Evolutionary conservation across 1,140 invertebrate species (phyloP).

Genomic region (Diuraphis noxia): DNA sequence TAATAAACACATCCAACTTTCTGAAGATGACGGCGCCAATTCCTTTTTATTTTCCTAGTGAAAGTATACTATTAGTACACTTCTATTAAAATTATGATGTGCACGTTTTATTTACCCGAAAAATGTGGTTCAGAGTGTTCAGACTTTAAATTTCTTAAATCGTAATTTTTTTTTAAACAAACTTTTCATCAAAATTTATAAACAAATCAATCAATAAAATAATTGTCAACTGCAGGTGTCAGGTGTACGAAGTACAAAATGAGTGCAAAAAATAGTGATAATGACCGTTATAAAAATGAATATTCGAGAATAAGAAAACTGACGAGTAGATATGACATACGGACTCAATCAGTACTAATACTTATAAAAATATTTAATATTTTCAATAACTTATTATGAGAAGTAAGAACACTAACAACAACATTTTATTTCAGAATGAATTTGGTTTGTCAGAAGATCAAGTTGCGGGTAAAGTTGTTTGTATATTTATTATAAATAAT

Average conservation of each 20-base stretch:
- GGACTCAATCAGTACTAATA: slow-evolving; percentile 46
- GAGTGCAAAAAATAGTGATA: slow-evolving; percentile 11
- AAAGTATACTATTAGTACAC: neutral
- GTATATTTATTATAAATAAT: neutral
- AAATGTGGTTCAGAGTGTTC: neutral
- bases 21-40: neutral
- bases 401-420: neutral
- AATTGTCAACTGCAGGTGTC: too few relatives aligned
- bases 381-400: neutral
- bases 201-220: neutral
- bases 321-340: slow-evolving; percentile 47
- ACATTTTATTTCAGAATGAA: slow-evolving; percentile 70
- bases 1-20: slow-evolving; percentile 43
- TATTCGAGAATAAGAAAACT: slow-evolving; percentile 50
- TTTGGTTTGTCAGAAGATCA: slow-evolving; percentile 84
- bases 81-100: neutral
- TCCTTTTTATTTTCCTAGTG: neutral
- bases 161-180: too few relatives aligned
- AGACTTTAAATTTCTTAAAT: neutral
- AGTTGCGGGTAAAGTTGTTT: slow-evolving; percentile 69
- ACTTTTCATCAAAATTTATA: too few relatives aligned
- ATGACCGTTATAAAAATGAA: slow-evolving; percentile 41
- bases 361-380: neutral
- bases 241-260: neutral
- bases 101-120: too few relatives aligned